Percentiles rank a stretch among this genome's conserved stretches.
Conservation (phyloP, 2,113 vertebrate species). For the Ictalurus punctatus region DNA sequence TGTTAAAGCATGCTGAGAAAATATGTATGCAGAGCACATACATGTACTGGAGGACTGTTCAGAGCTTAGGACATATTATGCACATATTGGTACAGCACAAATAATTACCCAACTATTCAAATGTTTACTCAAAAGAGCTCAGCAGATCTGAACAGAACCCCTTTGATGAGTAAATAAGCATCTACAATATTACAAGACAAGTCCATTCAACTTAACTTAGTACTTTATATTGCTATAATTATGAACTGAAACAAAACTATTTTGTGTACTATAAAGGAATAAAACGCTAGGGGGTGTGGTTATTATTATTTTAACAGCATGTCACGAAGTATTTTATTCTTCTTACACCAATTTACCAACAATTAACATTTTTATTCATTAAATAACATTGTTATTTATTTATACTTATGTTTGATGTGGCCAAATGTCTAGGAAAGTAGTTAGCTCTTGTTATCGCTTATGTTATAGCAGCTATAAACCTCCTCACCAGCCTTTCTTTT, state of each 20-base stretch:
- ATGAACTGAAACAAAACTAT: background rate
- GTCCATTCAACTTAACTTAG: background rate
- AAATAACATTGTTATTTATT: background rate
- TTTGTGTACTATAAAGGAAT: background rate
- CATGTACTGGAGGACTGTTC: background rate
- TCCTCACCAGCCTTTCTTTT: background rate
- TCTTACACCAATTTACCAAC: background rate
- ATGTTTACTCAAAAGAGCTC: background rate
- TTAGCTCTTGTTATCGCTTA: background rate
- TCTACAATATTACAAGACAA: background rate
- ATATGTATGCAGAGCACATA: background rate
- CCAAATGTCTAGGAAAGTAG: background rate
- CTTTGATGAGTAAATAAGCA: background rate
- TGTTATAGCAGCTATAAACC: background rate
- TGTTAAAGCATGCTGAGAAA: background rate
- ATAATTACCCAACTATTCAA: background rate
- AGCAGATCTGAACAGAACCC: background rate
- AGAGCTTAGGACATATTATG: background rate
- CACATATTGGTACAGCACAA: background rate
- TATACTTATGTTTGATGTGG: background rate
- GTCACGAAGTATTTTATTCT: background rate
- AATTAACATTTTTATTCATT: background rate
- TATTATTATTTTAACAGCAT: background rate
- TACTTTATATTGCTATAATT: background rate
- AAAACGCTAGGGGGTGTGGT: background rate